These are phyloP conservation scores for Azorinus chamasolen DNA, from an alignment of 2,888 invertebrate species.

Conservation along the genomic window DNA sequence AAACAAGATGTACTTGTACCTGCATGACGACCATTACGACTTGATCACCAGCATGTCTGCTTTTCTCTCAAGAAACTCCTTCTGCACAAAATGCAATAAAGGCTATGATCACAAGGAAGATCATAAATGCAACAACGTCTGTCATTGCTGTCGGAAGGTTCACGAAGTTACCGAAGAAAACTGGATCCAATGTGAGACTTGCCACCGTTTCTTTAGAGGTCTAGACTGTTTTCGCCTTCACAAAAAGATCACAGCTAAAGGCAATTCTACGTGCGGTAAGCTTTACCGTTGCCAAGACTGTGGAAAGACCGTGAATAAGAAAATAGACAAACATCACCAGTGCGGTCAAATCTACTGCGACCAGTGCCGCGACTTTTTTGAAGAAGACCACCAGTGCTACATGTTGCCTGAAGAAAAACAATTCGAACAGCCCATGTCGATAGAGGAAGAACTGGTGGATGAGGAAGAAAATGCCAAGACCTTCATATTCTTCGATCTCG, in stretches of 20 bases:
- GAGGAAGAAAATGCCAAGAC: too few species aligned
- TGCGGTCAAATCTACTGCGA: conserved; percentile 41
- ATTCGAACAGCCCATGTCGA: conserved; percentile 10
- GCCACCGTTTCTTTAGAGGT: conserved; percentile 22
- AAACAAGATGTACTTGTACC: conserved; percentile 31
- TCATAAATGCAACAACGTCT: conserved; percentile 36
- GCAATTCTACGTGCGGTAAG: conserved; percentile 25
- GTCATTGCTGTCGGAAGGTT: conserved; percentile 23
- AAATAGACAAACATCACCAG: conserved; percentile 13
- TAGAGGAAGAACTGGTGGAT: too few species aligned
- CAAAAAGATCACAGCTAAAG: conserved; percentile 1
- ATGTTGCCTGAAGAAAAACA: too few species aligned
- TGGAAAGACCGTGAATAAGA: conserved; percentile 25
- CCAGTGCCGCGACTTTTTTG: conserved; percentile 36
- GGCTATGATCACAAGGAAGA: conserved; percentile 31
- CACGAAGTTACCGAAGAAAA: not conserved
- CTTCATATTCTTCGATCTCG: too few species aligned
- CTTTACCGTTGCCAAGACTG: conserved; percentile 38
- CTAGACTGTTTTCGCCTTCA: conserved; percentile 27
- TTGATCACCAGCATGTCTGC: conserved; percentile 53
- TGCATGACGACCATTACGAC: conserved; percentile 55
- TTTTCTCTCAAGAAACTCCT: conserved; percentile 44
- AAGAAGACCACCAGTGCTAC: conserved; percentile 41
- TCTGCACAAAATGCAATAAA: conserved; percentile 33
- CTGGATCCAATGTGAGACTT: conserved; percentile 12